Evolutionary conservation across 2,888 invertebrate species (phyloP).

Genomic region (Blera fallax): DNA sequence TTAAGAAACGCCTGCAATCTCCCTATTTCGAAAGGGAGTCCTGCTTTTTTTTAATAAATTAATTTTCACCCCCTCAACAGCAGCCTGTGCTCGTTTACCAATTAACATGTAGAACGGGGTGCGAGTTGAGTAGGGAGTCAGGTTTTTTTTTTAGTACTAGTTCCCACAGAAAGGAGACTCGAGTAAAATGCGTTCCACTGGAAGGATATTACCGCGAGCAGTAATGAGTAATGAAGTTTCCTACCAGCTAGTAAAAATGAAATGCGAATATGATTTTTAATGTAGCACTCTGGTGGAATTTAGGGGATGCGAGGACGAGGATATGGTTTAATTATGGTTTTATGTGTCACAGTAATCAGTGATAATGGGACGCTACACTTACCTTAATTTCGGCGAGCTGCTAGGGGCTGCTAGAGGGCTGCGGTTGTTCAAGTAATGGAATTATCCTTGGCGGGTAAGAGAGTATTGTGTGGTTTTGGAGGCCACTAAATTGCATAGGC

Average conservation of each 20-base stretch:
- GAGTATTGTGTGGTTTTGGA: neutral
- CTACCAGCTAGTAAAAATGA: constrained; percentile 40
- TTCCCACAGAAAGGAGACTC: neutral
- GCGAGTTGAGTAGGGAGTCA: neutral
- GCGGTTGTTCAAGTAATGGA: neutral
- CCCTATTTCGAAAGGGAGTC: neutral
- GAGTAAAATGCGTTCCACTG: constrained; percentile 24
- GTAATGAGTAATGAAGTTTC: constrained; percentile 54
- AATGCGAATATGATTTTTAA: constrained; percentile 37
- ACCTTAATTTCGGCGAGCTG: constrained; percentile 37
- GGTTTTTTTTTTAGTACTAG: neutral
- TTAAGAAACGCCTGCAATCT: constrained; percentile 3
- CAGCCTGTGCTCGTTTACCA: constrained; percentile 8
- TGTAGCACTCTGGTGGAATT: constrained; percentile 34
- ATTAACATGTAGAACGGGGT: neutral
- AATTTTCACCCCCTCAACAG: constrained; percentile 33
- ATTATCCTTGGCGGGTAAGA: neutral
- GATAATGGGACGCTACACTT: constrained; percentile 41
- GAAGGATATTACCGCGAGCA: constrained; percentile 1
- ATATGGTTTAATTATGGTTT: constrained; percentile 47
- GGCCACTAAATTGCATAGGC: neutral
- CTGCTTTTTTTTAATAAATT: constrained; percentile 49
- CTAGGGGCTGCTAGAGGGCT: neutral
- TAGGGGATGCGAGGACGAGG: neutral
- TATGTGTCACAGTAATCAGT: constrained; percentile 53